phyloP scores from a whole-genome alignment of 2,888 invertebrate genomes.

The Thecocarcelia acutangulata region DNA sequence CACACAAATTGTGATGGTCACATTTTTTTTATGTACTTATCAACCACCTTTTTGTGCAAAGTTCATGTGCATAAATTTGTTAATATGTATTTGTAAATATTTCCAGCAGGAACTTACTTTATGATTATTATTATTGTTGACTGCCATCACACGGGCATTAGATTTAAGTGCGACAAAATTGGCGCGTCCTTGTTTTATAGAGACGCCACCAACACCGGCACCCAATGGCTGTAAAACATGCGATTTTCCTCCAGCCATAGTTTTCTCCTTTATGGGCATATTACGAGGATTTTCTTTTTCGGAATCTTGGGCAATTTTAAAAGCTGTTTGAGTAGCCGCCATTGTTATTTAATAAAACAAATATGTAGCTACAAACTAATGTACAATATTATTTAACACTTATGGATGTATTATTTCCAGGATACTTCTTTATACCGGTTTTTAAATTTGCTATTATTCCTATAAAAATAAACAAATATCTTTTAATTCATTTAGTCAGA shows the following conservation, averaged over 20 bases:
- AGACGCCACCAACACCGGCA: slow-evolving; percentile 65
- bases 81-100: slow-evolving; percentile 3
- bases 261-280: slow-evolving; percentile 70
- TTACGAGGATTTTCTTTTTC: slow-evolving; percentile 84
- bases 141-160: slow-evolving; percentile 56
- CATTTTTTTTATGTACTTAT: not conserved
- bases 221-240: slow-evolving; percentile 73
- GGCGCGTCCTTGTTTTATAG: slow-evolving; percentile 71
- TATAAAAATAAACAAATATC: slow-evolving; percentile 27
- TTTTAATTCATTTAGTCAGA: slow-evolving; percentile 3
- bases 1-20: not conserved
- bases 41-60: slow-evolving; percentile 2
- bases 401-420: not conserved
- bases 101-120: slow-evolving; percentile 71
- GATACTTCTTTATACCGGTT: not conserved
- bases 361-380: slow-evolving; percentile 10
- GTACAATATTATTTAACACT: slow-evolving; percentile 2
- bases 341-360: slow-evolving; percentile 48
- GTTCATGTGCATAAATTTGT: slow-evolving; percentile 4
- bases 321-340: slow-evolving; percentile 79
- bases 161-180: slow-evolving; percentile 74
- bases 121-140: slow-evolving; percentile 69
- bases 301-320: slow-evolving; percentile 89
- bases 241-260: slow-evolving; percentile 58
- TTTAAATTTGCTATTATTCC: not conserved